Conservation (phyloP, 2,888 invertebrate species). For the Trissolcus brochymenae region DNA sequence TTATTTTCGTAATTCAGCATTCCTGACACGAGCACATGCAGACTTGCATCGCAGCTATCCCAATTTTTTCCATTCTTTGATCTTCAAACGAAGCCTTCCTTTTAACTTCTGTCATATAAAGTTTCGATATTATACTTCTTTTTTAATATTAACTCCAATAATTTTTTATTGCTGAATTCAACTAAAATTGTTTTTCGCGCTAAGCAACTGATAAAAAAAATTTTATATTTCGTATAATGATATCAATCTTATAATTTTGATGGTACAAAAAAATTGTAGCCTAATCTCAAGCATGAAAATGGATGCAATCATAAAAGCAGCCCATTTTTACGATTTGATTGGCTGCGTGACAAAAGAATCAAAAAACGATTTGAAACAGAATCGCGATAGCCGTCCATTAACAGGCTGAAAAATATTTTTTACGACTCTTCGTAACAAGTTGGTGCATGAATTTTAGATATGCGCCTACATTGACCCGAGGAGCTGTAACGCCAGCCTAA, state of each 20-base stretch:
- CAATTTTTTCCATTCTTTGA: slow-evolving; percentile 31
- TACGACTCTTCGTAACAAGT: slow-evolving; percentile 17
- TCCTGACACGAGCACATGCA: slow-evolving; percentile 23
- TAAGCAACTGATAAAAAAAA: too few relatives aligned
- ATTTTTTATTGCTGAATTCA: too few relatives aligned
- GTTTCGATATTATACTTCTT: not conserved
- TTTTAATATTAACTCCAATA: too few relatives aligned
- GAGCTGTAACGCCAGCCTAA: slow-evolving; percentile 25
- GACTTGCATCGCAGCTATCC: slow-evolving; percentile 22
- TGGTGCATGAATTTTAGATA: slow-evolving; percentile 3
- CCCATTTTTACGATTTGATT: not conserved
- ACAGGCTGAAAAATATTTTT: slow-evolving; percentile 11
- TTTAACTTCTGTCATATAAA: too few relatives aligned
- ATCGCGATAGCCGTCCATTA: not conserved
- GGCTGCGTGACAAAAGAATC: not conserved
- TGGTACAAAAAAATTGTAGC: too few relatives aligned
- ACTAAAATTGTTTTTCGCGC: too few relatives aligned
- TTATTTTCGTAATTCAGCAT: slow-evolving; percentile 26
- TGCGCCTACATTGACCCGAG: slow-evolving; percentile 9
- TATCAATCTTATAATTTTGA: not conserved
- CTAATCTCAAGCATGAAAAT: too few relatives aligned
- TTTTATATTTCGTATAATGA: too few relatives aligned
- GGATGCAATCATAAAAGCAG: not conserved
- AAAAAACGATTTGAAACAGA: too few relatives aligned
- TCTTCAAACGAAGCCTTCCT: slow-evolving; percentile 9